Evolutionary conservation across 2,113 vertebrate genomes (phyloP).

Genomic region (Tachysurus fulvidraco): DNA sequence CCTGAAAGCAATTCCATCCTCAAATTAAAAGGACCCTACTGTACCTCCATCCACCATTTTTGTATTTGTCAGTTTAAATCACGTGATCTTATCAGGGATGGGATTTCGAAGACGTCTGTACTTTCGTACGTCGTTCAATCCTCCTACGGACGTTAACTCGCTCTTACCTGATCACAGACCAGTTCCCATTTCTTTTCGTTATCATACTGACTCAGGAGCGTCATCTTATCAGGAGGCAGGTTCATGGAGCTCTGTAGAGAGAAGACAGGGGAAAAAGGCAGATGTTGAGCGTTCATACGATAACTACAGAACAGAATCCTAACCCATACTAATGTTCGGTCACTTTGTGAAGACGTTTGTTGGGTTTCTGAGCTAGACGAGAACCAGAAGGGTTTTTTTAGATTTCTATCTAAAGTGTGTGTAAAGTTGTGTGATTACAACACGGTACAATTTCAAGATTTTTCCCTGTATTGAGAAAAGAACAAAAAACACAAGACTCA

Average conservation of each 20-base stretch:
- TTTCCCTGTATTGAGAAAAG: neutral
- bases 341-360: neutral
- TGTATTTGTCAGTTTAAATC: neutral
- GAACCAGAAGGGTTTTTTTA: too few relatives aligned
- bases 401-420: too few relatives aligned
- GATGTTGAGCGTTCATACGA: neutral
- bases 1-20: neutral
- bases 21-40: neutral
- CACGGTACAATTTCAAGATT: neutral
- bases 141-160: neutral
- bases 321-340: neutral
- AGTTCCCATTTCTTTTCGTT: constrained; percentile 98
- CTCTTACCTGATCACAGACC: constrained; percentile 88
- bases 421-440: neutral
- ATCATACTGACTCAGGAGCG: constrained; percentile 89
- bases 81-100: neutral
- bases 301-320: neutral
- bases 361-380: too few relatives aligned
- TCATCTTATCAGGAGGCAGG: constrained; percentile 91
- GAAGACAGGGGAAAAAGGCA: constrained; percentile 37
- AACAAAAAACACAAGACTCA: neutral
- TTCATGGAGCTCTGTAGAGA: constrained; percentile 88
- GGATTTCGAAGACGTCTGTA: neutral
- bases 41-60: neutral
- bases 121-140: too few relatives aligned